Conservation (phyloP, 35 echinoderm and acorn worm species). For the Ophiothrix spiculata region DNA sequence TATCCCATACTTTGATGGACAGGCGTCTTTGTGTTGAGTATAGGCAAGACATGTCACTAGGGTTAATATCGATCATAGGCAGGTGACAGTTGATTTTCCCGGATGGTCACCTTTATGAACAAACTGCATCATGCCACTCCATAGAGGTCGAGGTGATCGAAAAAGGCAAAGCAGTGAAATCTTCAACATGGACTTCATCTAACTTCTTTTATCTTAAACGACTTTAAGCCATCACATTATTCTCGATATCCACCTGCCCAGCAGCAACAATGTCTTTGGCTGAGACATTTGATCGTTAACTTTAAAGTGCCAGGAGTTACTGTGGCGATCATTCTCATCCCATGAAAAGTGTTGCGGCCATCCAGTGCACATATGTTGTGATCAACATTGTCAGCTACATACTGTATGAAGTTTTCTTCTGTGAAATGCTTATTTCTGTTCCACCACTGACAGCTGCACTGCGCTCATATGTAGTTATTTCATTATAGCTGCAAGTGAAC, state of each 20-base stretch:
- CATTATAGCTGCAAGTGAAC: not conserved
- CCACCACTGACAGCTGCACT: not conserved
- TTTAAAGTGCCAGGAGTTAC: not conserved
- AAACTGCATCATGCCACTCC: not conserved
- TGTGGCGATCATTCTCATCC: not conserved
- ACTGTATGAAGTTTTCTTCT: not conserved
- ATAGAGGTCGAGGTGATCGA: not conserved
- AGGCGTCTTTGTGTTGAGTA: too few relatives aligned
- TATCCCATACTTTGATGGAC: too few relatives aligned
- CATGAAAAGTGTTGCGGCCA: not conserved
- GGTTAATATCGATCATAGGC: constrained; percentile 44
- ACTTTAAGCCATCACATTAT: not conserved
- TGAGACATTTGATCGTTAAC: not conserved
- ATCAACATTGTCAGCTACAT: not conserved
- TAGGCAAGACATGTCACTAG: constrained; percentile 36
- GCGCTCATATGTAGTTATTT: not conserved
- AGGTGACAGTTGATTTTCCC: not conserved
- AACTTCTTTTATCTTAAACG: not conserved
- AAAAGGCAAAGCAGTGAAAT: not conserved
- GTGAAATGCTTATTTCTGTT: not conserved
- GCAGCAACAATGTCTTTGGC: not conserved
- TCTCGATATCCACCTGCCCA: not conserved
- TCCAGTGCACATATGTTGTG: not conserved
- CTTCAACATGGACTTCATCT: not conserved
- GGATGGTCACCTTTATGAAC: not conserved